These are phyloP conservation scores for Atta cephalotes DNA, from an alignment of 1,140 invertebrate species.

Conservation along the genomic window DNA sequence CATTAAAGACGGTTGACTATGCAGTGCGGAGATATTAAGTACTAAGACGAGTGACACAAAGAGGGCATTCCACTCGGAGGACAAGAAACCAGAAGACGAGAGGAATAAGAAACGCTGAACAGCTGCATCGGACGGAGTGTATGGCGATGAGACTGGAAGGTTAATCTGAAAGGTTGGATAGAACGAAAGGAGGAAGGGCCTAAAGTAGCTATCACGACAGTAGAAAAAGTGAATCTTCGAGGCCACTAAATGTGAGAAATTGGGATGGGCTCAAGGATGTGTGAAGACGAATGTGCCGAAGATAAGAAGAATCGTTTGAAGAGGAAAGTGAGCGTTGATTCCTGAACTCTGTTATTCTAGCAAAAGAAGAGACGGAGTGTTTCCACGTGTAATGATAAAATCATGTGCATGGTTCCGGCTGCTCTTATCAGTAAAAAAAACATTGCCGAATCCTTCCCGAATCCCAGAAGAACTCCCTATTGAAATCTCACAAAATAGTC, in stretches of 20 bases:
- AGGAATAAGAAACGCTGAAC: slow-evolving; percentile 49
- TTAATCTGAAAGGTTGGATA: slow-evolving; percentile 51
- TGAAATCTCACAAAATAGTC: background rate
- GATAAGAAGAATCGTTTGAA: slow-evolving; percentile 36
- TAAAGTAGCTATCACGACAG: slow-evolving; percentile 52
- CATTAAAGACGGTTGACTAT: slow-evolving; percentile 25
- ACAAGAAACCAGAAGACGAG: slow-evolving; percentile 22
- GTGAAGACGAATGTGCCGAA: slow-evolving; percentile 43
- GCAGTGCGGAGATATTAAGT: slow-evolving; percentile 22
- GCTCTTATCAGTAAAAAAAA: slow-evolving; percentile 23
- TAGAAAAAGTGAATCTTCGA: slow-evolving; percentile 51
- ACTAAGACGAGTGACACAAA: background rate
- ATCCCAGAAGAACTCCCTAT: background rate
- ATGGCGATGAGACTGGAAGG: slow-evolving; percentile 43
- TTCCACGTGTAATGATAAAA: slow-evolving; percentile 39
- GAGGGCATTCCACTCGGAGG: background rate
- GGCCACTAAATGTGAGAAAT: slow-evolving; percentile 47
- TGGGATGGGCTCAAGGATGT: slow-evolving; percentile 29
- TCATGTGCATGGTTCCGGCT: slow-evolving; percentile 14
- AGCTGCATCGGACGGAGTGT: slow-evolving; percentile 46
- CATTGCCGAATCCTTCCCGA: background rate
- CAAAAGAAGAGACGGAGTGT: background rate
- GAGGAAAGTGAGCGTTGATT: slow-evolving; percentile 27
- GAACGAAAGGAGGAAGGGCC: background rate
- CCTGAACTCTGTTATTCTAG: slow-evolving; percentile 48